Base-by-base conservation (phyloP, 92 coral and sea anemone genomes). In the Micromussa lordhowensis region DNA sequence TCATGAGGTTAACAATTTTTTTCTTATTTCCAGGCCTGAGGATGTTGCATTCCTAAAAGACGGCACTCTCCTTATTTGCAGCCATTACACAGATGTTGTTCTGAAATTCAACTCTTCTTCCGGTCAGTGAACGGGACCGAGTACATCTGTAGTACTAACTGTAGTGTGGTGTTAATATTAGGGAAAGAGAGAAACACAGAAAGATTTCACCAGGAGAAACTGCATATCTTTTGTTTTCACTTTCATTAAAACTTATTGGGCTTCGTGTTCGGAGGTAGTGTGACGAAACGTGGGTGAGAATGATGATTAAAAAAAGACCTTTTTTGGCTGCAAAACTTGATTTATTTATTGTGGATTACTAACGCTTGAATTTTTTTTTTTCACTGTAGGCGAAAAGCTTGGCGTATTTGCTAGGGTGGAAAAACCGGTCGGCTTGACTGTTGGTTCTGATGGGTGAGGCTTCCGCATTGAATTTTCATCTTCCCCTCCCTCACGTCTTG, bases 341-440 rank as follows among this genome's bases (percentile, higher is more conserved):
- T 40, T 54, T 1, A 9, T 3, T 2, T 64, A n/a, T n/a, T n/a
- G 70, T 26, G 3, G 31, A 30, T 64, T 64, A 21, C 70, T 64
- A 64, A 64, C 11, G 7, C 11, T 12, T n/a, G n/a, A n/a, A n/a
- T n/a, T n/a, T n/a, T n/a, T n/a, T n/a, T 8, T 21, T 64, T 64
- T n/a, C 0, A 12, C 13, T 54, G 61, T 68, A 95, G 98, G 94
- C 70, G 75, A 93, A 84, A 84, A 87, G 28, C 88, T 93, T 86
- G 96, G 96, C 31, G 92, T 83, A 64, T 95, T 95, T 89, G 98
- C 98, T 28, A 81, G 72, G 54, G 98, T 95, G 64, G 93, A 95
- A 75, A 93, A 88, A 70, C 98, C 98, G n/a, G 98, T 95, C 77
- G 98, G 96, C 59, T 75, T 95, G n/a, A 95, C 98, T 70, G 96